Conservation (phyloP, 1,140 invertebrate species). For the Parapsyche elsis region DNA sequence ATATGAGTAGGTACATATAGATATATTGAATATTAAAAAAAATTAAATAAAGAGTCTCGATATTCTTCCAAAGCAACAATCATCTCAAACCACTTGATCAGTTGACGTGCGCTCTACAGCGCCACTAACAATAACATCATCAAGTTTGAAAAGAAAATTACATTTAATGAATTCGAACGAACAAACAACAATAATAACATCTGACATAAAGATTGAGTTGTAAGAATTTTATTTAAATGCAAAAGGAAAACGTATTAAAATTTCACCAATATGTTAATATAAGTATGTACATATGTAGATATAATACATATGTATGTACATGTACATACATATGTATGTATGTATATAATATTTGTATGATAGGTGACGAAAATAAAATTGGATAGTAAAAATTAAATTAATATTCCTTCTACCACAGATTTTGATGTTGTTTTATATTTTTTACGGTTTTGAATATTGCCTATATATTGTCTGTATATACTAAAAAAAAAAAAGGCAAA, state of each 20-base stretch:
- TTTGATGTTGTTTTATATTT: not conserved
- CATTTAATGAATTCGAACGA: constrained; percentile 23
- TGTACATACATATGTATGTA: not conserved
- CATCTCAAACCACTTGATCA: constrained; percentile 8
- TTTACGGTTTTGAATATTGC: not conserved
- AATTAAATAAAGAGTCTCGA: no score
- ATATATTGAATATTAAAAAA: no score
- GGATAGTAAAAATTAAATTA: no score
- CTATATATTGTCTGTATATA: not conserved
- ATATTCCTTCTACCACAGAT: no score
- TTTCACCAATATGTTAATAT: not conserved
- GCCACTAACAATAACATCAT: constrained; percentile 11
- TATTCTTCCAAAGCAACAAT: not conserved
- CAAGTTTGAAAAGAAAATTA: constrained; percentile 18
- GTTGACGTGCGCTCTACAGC: not conserved
- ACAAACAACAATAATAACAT: constrained; percentile 2
- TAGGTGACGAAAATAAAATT: not conserved
- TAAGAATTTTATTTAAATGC: constrained; percentile 2
- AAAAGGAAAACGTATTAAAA: no score
- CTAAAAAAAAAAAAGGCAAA: constrained; percentile 20
- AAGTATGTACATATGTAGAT: not conserved
- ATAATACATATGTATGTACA: not conserved
- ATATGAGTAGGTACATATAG: no score
- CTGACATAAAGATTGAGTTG: not conserved
- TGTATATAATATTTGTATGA: not conserved